Base-by-base conservation (phyloP, 1,140 invertebrate species). In the Drosophila fuyamai region DNA sequence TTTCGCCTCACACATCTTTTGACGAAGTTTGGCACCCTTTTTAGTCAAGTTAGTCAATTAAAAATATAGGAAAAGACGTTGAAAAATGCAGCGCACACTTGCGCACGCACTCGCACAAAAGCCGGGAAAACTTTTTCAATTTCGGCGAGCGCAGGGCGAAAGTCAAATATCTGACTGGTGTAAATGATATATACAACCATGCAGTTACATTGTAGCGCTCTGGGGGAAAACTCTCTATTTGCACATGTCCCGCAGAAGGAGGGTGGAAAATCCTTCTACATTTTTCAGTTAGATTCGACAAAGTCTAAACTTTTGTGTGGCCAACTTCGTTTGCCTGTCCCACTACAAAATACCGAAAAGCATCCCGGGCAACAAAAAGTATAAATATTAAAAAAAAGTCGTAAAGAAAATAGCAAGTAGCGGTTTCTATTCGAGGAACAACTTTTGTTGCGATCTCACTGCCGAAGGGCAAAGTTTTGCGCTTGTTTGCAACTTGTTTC, bases 401-500 rank as follows among this genome's bases (percentile, higher is more conserved):
- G 51, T 57, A 71, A 72, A 71, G 68, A 57, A 71, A 72, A 76
- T 81, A 60, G 48, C 77, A 73, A 85, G 67, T 65, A 55, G 81
- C 71, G 77, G 81, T 79, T 83, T 40, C 53, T 32, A 75, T 57
- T 56, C 32, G 56, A 35, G 43, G 51, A 46, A 36, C 58, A 72
- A 86, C 41, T 85, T 84, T 77, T 65, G 55, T 67, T 76, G 66
- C 81, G 63, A 65, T 76, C 67, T 43, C 72, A 56, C 70, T 61
- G 58, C 57, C 48, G 48, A 68, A 65, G 60, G 68, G 47, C 47
- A 79, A 84, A 76, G 80, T 76, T 78, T 85, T 75, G 29, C 36
- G 78, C 74, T 81, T 85, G 82, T 85, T 85, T 86, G 82, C 79
- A 85, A 86, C 82, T 85, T 85, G 82, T 86, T 86, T 86, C 62